Evolutionary conservation across 2,888 invertebrate species (phyloP).

Genomic region (Xylota sylvarum): DNA sequence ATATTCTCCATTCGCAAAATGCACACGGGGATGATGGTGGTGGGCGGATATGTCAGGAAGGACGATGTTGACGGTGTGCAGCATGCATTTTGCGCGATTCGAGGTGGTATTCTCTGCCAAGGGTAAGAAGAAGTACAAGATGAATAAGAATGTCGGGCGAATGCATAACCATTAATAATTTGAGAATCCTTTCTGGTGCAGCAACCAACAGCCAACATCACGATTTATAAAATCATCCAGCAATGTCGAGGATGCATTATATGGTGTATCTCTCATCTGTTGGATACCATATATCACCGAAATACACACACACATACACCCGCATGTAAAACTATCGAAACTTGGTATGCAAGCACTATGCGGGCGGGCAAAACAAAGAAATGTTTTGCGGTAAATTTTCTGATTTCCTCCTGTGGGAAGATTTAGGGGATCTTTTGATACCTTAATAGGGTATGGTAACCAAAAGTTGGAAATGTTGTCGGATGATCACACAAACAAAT

Average conservation of each 20-base stretch:
- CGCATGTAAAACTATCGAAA: conserved; percentile 3
- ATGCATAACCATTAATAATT: conserved; percentile 74
- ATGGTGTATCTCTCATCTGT: conserved; percentile 41
- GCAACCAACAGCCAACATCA: conserved; percentile 47
- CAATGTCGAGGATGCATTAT: conserved; percentile 55
- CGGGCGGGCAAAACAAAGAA: neutral
- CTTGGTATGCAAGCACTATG: conserved; percentile 8
- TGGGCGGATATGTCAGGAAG: neutral
- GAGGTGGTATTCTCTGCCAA: neutral
- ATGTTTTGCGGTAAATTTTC: neutral
- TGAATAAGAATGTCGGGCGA: conserved; percentile 72
- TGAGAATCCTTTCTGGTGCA: conserved; percentile 51
- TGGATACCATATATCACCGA: conserved; percentile 26
- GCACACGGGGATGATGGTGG: conserved; percentile 35
- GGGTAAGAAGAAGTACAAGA: conserved; percentile 43
- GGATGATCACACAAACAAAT: neutral
- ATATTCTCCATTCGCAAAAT: conserved; percentile 53
- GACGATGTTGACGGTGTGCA: conserved; percentile 13
- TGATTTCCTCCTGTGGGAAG: neutral
- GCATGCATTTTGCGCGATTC: conserved; percentile 6
- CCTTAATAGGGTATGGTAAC: neutral
- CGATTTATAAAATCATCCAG: conserved; percentile 68
- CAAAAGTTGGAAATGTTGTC: neutral
- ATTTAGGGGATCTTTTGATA: neutral
- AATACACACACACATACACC: neutral